Base-by-base conservation (phyloP, 2,888 invertebrate genomes). In the Amphipoea lucens region DNA sequence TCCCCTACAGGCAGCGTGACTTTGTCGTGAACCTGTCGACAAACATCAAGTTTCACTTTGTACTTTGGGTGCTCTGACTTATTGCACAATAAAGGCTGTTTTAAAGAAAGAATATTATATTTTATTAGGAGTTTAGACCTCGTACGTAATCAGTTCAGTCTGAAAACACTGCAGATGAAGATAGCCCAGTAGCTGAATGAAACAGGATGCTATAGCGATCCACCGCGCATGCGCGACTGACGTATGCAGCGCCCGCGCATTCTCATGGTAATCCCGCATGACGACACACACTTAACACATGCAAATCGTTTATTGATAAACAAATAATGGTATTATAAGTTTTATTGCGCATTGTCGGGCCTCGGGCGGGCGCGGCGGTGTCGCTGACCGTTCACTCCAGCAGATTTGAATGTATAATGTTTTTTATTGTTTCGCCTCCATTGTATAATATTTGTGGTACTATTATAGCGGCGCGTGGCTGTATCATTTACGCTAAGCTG, bases 291-390 rank as follows among this genome's bases (percentile, higher is more conserved):
- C 92, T 94, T 94, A 94, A 94, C 95, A 95, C 95, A 96, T 96
- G 96, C 96, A 94, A 96, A 96, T 96, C 93, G 92, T 91, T 93
- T 95, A 95, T 96, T 95, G 95, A 95, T 95, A 95, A 95, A 95
- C 96, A 95, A 96, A 96, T 95, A 95, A 95, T 95, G 92, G 92
- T 90, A 95, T 96, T 95, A 96, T 95, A 92, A 95, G 95, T 94
- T 95, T 95, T 96, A 96, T 93, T 92, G 85, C 93, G 91, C 92
- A 95, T 95, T 95, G 96, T 96, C 42, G 62, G 60, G 48, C 65
- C 65, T 36, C 87, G 89, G 81, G 62, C 83, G 11, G 54, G 66
- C 36, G 62, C 17, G 73, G 57, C 42, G 72, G 68, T 29, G 94
- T 93, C 95, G 92, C 88, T 93, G 95, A 94, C 95, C 95, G 94